Conservation (phyloP, 2,113 vertebrate genomes). For the Amazona guildingii region DNA sequence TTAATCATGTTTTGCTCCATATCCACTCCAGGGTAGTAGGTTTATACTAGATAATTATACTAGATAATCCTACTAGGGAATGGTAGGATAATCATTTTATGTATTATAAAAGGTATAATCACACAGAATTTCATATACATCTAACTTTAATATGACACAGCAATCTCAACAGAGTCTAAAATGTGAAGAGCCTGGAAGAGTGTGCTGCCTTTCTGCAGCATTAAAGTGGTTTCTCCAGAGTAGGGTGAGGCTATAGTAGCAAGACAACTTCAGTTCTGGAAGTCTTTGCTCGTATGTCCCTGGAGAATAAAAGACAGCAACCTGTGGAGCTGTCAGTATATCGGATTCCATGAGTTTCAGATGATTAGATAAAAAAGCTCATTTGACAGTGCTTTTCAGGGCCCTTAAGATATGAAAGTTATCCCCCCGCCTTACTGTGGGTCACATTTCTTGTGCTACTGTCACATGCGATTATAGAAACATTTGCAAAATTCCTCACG, state of each 20-base stretch:
- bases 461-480: neutral
- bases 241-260: neutral
- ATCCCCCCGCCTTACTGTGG: accelerated
- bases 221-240: neutral
- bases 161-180: neutral
- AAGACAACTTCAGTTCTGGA: neutral
- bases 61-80: neutral
- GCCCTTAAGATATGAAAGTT: neutral
- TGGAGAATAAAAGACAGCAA: neutral
- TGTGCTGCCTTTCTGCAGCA: neutral
- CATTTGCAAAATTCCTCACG: neutral
- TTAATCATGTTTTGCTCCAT: neutral
- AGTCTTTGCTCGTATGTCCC: neutral
- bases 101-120: neutral
- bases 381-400: neutral
- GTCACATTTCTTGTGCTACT: neutral
- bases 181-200: neutral
- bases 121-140: neutral
- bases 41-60: neutral
- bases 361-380: neutral
- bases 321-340: neutral
- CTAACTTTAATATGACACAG: neutral
- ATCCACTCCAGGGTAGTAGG: neutral
- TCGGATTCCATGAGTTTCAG: neutral
- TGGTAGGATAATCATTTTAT: neutral